Evolutionary conservation across 2,113 vertebrate genomes (phyloP).

Genomic region (Sakesphorus luctuosus): DNA sequence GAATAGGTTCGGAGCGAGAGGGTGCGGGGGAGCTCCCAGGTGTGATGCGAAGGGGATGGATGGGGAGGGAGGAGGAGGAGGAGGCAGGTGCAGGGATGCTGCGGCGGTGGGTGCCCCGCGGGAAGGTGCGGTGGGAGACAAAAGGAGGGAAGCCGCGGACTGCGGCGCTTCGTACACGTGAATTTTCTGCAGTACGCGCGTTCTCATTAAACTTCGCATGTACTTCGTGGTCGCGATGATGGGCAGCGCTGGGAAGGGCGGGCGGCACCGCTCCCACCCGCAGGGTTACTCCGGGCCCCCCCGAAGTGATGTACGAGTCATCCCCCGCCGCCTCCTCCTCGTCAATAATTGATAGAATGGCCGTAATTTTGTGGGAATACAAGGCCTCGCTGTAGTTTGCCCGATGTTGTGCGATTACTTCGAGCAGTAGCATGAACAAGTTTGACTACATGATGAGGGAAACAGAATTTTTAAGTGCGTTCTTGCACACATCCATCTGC

Average conservation of each 20-base stretch:
- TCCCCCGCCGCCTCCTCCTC: neutral
- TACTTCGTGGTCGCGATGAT: accelerated
- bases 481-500: accelerated
- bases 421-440: neutral
- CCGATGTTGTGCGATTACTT: neutral
- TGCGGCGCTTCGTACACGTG: neutral
- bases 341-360: neutral
- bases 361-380: neutral
- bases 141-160: neutral
- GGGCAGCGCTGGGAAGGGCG: neutral
- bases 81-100: neutral
- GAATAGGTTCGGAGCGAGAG: neutral
- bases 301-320: neutral
- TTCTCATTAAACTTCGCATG: neutral
- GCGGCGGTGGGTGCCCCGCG: accelerated
- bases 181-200: accelerated
- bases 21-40: neutral
- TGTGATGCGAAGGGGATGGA: neutral
- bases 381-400: accelerated
- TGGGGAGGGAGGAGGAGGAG: neutral
- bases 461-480: neutral
- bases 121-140: neutral
- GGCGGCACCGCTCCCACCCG: neutral
- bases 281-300: neutral
- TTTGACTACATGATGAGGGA: neutral